phyloP scores from a whole-genome alignment of 2,113 vertebrate species.

The Oxyura jamaicensis region DNA sequence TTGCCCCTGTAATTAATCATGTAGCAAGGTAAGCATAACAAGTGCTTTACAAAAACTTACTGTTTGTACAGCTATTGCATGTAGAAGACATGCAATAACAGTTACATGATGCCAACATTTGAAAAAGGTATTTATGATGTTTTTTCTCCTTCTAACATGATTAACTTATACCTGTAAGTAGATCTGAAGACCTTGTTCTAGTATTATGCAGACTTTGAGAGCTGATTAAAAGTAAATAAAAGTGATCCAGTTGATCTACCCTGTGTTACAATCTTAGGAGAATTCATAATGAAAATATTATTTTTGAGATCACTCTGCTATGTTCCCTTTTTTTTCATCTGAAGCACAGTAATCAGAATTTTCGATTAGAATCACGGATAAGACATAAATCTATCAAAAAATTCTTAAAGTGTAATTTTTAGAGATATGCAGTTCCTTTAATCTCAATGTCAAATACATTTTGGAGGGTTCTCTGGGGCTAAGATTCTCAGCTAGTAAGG shows the following conservation, averaged over 20 bases:
- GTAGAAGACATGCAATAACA: background rate
- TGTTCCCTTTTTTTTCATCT: background rate
- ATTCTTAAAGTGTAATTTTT: background rate
- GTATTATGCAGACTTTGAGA: background rate
- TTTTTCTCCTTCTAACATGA: background rate
- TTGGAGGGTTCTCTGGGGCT: background rate
- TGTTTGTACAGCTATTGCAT: background rate
- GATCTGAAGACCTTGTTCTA: background rate
- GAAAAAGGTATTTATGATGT: background rate
- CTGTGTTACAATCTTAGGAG: background rate
- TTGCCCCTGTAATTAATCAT: slow-evolving; percentile 96
- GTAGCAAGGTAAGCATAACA: slow-evolving; percentile 89
- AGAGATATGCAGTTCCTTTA: background rate
- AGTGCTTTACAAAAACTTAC: background rate
- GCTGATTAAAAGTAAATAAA: background rate
- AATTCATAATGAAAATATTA: background rate
- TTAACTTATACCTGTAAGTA: background rate
- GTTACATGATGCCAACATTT: background rate
- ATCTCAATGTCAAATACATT: background rate
- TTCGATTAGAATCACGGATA: background rate
- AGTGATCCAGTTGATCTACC: background rate
- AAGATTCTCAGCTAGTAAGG: background rate
- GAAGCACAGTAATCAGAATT: background rate
- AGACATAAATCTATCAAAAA: background rate
- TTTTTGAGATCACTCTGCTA: background rate